phyloP scores from a whole-genome alignment of 2,113 vertebrate genomes.

The Elgaria multicarinata region DNA sequence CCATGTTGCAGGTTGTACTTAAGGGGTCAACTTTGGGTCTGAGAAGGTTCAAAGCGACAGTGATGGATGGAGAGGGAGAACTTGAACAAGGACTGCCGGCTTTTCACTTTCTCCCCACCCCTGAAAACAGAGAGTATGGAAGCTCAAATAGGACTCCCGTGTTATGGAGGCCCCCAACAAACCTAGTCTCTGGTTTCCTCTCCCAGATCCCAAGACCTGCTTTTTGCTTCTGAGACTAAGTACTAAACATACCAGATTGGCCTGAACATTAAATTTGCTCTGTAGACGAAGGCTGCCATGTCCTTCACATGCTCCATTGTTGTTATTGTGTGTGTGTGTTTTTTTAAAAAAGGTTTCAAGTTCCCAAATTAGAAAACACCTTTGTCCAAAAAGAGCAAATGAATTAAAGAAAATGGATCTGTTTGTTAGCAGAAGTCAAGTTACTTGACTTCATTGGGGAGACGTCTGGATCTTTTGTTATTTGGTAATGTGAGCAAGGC shows the following conservation, averaged over 20 bases:
- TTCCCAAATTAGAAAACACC: conserved; percentile 34
- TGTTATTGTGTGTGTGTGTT: too few species aligned
- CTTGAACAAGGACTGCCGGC: not conserved
- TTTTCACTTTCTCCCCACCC: not conserved
- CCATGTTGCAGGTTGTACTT: not conserved
- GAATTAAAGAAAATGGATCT: not conserved
- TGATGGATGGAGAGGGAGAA: not conserved
- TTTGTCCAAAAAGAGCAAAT: conserved; percentile 28
- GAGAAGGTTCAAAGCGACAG: too few species aligned
- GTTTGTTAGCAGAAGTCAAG: conserved; percentile 32
- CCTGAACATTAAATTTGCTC: conserved; percentile 29
- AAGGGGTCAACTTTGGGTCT: not conserved
- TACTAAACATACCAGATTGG: conserved; percentile 27
- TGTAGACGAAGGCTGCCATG: too few species aligned
- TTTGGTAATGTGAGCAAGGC: conserved; percentile 22
- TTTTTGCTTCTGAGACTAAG: conserved; percentile 25
- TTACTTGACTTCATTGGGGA: conserved; percentile 15
- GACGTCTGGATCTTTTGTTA: conserved; percentile 45
- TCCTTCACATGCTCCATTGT: too few species aligned
- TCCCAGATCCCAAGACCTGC: not conserved
- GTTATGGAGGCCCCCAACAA: not conserved
- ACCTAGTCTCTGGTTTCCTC: not conserved
- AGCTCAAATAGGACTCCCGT: too few species aligned
- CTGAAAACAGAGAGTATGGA: too few species aligned
- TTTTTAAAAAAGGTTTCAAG: conserved; percentile 14